Base-by-base conservation (phyloP, 2,888 invertebrate species). In the Lasioglossum villosulum region DNA sequence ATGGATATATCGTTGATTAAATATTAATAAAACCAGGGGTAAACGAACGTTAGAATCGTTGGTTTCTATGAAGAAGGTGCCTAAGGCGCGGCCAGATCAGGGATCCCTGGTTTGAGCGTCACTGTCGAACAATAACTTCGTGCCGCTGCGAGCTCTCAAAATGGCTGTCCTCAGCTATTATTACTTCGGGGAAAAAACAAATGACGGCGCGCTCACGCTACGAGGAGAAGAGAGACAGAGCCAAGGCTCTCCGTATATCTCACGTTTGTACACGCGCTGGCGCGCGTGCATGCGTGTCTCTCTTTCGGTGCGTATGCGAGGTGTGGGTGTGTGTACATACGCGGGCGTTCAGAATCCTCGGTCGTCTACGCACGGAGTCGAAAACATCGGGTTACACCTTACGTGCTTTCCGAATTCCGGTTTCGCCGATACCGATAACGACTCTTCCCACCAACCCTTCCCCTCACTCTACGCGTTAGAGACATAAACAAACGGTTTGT, bases 141-240 rank as follows among this genome's bases (percentile, higher is more conserved):
- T 92, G 92, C 94, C 92, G 92, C 93, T 91, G 93, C 91, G 94
- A 94, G 93, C 94, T 94, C 94, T 94, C 94, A 95, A 95, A 94
- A 95, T 95, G 94, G 94, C 94, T 95, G 94, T 95, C 94, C 94
- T 94, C 94, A 94, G 94, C 94, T 95, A 94, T 95, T 95, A 95
- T 95, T 95, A 94, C 94, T 94, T 93, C 93, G 92, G 92, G 91
- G 91, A 90, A 92, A 92, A 93, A 93, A 93, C 91, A 93, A 93
- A 93, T 90, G 93, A 92, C 91, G 92, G 90, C 91, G 92, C 90
- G 90, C 92, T 92, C 91, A 91, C 89, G 92, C 91, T 92, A 88
- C 89, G 89, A 84, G 86, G 78, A 84, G 89, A 83, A 83, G 80
- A 88, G 89, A 90, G 87, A 87, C 79, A 88, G 89, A 90, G 88